Percentiles rank a stretch among this genome's conserved stretches.
Evolutionary conservation across 2,797 vertebrate genomes (phyloP).

Genomic region (Mormyrops boulengeri): DNA sequence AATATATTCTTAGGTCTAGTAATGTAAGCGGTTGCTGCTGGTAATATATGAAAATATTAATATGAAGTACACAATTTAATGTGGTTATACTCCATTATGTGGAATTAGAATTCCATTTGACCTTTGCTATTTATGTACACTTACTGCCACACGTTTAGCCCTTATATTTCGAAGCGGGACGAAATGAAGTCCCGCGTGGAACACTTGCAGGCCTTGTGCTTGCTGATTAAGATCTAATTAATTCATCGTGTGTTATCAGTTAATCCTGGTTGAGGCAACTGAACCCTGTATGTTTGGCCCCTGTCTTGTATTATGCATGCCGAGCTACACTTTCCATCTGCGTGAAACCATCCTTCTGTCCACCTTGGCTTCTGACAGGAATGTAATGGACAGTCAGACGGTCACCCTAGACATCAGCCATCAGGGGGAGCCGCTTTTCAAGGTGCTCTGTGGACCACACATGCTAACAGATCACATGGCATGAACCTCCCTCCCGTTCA

Average conservation of each 20-base stretch:
- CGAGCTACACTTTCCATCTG: not conserved
- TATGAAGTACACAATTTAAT: not conserved
- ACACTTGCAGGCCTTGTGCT: not conserved
- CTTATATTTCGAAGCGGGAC: not conserved
- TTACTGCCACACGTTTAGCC: not conserved
- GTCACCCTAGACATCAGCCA: not conserved
- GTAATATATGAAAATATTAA: not conserved
- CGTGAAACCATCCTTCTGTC: not conserved
- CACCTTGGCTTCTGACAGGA: not conserved
- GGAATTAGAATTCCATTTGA: not conserved
- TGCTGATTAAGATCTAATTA: conserved; percentile 2
- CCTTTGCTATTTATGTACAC: not conserved
- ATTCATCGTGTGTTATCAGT: not conserved
- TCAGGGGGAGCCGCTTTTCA: not conserved
- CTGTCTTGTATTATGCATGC: not conserved
- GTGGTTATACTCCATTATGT: not conserved
- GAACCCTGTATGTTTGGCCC: not conserved
- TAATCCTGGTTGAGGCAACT: not conserved
- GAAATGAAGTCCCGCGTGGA: not conserved
- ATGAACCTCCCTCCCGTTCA: not conserved
- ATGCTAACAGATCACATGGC: conserved; percentile 1
- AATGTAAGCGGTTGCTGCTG: not conserved
- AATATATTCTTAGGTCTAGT: not conserved
- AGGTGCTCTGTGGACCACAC: not conserved
- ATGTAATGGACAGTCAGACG: conserved; percentile 8